Conservation (phyloP, 2,888 invertebrate species). For the Hybos culiciformis region DNA sequence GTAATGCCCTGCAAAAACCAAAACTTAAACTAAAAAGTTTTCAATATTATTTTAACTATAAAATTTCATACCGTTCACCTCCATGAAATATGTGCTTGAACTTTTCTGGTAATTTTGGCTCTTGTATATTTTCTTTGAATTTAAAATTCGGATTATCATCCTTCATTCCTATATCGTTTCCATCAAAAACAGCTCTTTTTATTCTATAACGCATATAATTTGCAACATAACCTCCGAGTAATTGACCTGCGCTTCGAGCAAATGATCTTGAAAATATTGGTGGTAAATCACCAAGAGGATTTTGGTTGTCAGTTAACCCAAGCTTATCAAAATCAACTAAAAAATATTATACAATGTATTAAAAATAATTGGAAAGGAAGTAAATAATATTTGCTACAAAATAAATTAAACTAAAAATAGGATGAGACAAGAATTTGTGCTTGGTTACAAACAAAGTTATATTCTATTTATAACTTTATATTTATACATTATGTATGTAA, state of each 20-base stretch:
- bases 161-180: slow-evolving; percentile 12
- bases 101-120: slow-evolving; percentile 33
- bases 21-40: slow-evolving; percentile 5
- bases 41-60: slow-evolving; percentile 27
- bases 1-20: slow-evolving; percentile 44
- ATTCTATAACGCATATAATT: slow-evolving; percentile 49
- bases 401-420: no score
- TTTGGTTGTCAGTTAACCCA: slow-evolving; percentile 77
- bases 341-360: slow-evolving; percentile 11
- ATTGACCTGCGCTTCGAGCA: slow-evolving; percentile 55
- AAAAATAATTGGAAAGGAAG: background rate
- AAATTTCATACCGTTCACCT: slow-evolving; percentile 44
- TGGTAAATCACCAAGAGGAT: slow-evolving; percentile 68
- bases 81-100: slow-evolving; percentile 54
- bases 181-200: slow-evolving; percentile 36
- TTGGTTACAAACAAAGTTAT: no score
- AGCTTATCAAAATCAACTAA: slow-evolving; percentile 74
- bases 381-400: no score
- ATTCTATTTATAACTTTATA: background rate
- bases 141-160: slow-evolving; percentile 9
- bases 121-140: slow-evolving; percentile 15
- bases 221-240: slow-evolving; percentile 53
- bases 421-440: no score
- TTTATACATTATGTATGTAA: background rate
- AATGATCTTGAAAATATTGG: slow-evolving; percentile 62